Evolutionary conservation across 2,113 vertebrate genomes (phyloP), one percentile per base, ranked within the genome.

Genomic region (Illadopsis cleaveri): DNA sequence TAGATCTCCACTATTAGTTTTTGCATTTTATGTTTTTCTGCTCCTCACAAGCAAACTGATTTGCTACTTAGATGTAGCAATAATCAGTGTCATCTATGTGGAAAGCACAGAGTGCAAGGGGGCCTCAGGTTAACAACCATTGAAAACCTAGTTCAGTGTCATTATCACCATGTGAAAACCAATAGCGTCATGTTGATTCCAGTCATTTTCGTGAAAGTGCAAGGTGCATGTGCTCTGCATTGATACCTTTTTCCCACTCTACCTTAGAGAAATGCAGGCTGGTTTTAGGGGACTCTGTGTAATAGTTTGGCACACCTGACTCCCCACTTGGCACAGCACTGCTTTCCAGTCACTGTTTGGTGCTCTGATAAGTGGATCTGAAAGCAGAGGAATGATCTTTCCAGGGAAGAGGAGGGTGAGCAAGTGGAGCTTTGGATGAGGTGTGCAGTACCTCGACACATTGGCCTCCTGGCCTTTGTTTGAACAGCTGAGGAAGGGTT

Each of bases 141-240:
- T 47, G 35, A 60, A 94, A 57, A 77, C 57, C 19, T 37, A 42
- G 11, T 42, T 84, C 33, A n/a, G 27, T 82, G 87, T 73, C 30
- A 45, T 61, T 56, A 44, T 81, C 40, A 28, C 28, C 12, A 12
- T 38, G 10, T 65, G 65, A 50, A 54, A 81, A 64, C 20, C 23
- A 50, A 6, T 2, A 40, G 30, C 31, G 20, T 31, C 14, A 17
- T n/a, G 6, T 60, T 81, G 69, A 66, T 6, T 5, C 24, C 45
- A 33, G 5, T n/a, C 21, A 65, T 87, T 70, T 78, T 75, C 35
- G 42, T 60, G 30, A 1, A 51, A 54, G 11, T 20, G 5, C 14
- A 37, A 1, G 0, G 0, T 68, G 33, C 24, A 14, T 15, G 28
- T 61, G 11, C 54, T 69, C 48, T 62, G 33, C n/a, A 7, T 6